Base-by-base conservation (phyloP, 2,113 vertebrate genomes). In the Brachionichthys hirsutus region DNA sequence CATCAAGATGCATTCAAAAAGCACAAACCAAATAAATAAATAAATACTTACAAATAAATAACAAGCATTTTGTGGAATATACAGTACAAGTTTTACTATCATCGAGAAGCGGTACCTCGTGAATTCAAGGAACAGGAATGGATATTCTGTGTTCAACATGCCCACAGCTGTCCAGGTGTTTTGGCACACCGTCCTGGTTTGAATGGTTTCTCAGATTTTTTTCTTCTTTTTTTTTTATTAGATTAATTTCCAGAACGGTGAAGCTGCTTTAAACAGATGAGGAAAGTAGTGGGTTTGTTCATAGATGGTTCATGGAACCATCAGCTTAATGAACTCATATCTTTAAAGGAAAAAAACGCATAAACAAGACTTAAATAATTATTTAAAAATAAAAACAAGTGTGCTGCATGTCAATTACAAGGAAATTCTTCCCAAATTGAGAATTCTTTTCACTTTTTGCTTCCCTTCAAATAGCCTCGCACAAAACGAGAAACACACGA, bases 11-110 rank as follows among this genome's bases (percentile, higher is more conserved):
- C 80, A 87, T 88, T 89, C 78, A 87, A 83, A 34, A 84, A 82
- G 71, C 79, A 90, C 83, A 86, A 89, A 88, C 83, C 70, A 85
- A 88, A 85, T 79, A 87, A 88, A 87, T 87, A 85, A 87, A 89
- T 88, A 86, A 81, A 79, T 85, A 82, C 77, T 64, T 82, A 88
- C 84, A 87, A 85, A 89, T 87, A 89, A 90, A 89, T 88, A 89
- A 87, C 85, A 17, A 88, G 87, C 87, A 88, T 85, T 81, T 81
- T 78, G 77, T 87, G 85, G 81, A 87, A 87, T 88, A 90, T 87
- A 90, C 87, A 89, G 84, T 87, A 86, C 84, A 81, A 81, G 66
- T 83, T 81, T 73, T 78, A 75, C 62, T 75, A 76, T 82, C 75
- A 78, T 78, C 78, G 62, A 84, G 81, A 87, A 87, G 85, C 75